Base-by-base conservation (phyloP, 35 echinoderm and acorn worm genomes). In the Apostichopus japonicus region DNA sequence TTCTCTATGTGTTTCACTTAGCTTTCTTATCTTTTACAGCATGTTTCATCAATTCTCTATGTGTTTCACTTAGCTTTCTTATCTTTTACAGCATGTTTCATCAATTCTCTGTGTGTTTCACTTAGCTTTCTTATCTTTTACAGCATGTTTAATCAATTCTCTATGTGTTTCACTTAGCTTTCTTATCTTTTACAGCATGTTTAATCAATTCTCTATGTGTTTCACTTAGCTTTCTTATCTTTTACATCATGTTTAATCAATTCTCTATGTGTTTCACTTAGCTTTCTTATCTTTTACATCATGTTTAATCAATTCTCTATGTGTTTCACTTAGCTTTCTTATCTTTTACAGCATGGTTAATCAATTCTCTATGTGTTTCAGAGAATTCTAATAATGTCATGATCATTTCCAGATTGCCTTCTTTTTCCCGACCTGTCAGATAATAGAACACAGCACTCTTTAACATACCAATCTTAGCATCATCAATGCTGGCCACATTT, bases 161-260 rank as follows among this genome's bases (percentile, higher is more conserved):
- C 76, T 91, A 6, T 91, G 90, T 10, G 17, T 79, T 8, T 91
- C 90, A n/a, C n/a, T n/a, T n/a, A n/a, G n/a, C n/a, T 91, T 91
- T 91, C 55, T 91, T 91, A 52, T 91, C 77, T 91, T 77, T 91
- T 0, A 79, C 4, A 24, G 90, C 71, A 14, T 55, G 17, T 53
- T 79, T 15, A 78, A 91, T 58, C 53, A 79, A 54, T 67, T 52
- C 44, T 53, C 76, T 91, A 6, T 91, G 90, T 10, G 17, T 79
- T 8, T 91, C 90, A n/a, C n/a, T n/a, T n/a, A n/a, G n/a, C n/a
- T 91, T 91, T 91, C 55, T 91, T 91, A 52, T 91, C 77, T 91
- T 77, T 91, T 0, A 79, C 4, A 24, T 75, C 71, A 14, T 55
- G 17, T 53, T 79, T 15, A 78, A 91, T 58, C 53, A 79, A 54